Conservation (phyloP, 2,888 invertebrate genomes). For the Callimorpha dominula region DNA sequence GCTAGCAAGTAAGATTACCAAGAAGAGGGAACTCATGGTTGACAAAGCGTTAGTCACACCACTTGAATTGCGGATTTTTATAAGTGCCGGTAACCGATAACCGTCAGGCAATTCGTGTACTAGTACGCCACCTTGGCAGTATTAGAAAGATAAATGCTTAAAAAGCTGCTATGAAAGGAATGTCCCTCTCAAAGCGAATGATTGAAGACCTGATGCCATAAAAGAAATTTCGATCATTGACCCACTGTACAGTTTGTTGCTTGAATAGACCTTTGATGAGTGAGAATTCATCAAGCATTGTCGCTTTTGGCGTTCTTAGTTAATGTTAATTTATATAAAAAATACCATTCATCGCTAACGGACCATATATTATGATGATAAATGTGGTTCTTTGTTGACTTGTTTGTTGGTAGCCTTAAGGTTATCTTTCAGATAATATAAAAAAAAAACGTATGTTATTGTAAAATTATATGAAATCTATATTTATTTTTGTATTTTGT, state of each 20-base stretch:
- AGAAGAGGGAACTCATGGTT: too few species aligned
- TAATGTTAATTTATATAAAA: slow-evolving; percentile 21
- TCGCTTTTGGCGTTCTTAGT: slow-evolving; percentile 25
- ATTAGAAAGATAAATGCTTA: neutral
- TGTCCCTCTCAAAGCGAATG: neutral
- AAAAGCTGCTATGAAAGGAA: neutral
- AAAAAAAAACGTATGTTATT: too few species aligned
- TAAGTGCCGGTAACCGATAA: neutral
- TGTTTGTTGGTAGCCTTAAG: neutral
- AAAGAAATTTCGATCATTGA: slow-evolving; percentile 26
- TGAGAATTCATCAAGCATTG: slow-evolving; percentile 33
- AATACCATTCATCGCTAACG: slow-evolving; percentile 9
- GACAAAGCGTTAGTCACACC: too few species aligned
- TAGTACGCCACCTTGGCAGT: neutral
- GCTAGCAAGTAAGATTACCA: too few species aligned
- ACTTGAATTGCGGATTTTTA: too few species aligned
- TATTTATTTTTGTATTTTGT: too few species aligned
- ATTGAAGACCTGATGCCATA: neutral
- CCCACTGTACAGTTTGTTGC: slow-evolving; percentile 24
- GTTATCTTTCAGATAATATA: neutral
- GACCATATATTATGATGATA: neutral
- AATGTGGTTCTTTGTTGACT: slow-evolving; percentile 6
- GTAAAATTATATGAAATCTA: too few species aligned
- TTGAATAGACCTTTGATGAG: slow-evolving; percentile 46
- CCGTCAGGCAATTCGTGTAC: neutral